Percentiles rank a stretch among this genome's conserved stretches.
Evolutionary conservation across 2,888 invertebrate species (phyloP).

Genomic region (Hirudinaria manillensis): DNA sequence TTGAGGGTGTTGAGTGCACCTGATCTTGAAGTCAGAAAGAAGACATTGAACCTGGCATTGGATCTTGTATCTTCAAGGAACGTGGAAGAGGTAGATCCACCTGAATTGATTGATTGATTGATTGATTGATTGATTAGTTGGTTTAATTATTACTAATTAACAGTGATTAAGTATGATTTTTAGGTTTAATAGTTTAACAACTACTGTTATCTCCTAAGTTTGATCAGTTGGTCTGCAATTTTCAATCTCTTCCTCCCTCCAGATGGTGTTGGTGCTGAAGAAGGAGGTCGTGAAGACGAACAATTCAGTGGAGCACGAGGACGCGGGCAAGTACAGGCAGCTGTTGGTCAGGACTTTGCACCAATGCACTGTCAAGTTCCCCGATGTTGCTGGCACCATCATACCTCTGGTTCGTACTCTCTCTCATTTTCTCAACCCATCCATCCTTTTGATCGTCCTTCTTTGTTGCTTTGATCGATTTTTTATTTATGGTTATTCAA

Average conservation of each 20-base stretch:
- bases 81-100: slow-evolving; percentile 68
- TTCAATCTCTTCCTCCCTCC: not conserved
- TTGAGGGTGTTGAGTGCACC: slow-evolving; percentile 83
- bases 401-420: slow-evolving; percentile 71
- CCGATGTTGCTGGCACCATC: slow-evolving; percentile 85
- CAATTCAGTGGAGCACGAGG: slow-evolving; percentile 80
- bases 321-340: slow-evolving; percentile 89
- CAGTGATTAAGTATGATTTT: not conserved
- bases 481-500: slow-evolving; percentile 71
- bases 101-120: not conserved
- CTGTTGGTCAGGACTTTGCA: slow-evolving; percentile 89
- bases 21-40: slow-evolving; percentile 86
- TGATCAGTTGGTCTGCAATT: not conserved
- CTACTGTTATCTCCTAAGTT: not conserved
- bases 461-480: slow-evolving; percentile 54
- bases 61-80: slow-evolving; percentile 85
- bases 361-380: slow-evolving; percentile 79
- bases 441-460: not conserved
- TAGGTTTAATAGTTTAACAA: not conserved
- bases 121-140: not conserved
- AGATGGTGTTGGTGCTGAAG: slow-evolving; percentile 80
- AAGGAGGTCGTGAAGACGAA: slow-evolving; percentile 86
- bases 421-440: not conserved
- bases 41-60: slow-evolving; percentile 75
- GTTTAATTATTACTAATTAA: not conserved